Evolutionary conservation across 2,888 invertebrate genomes (phyloP), one percentile per base, ranked within the genome.

Genomic region (Quadriops clusia): DNA sequence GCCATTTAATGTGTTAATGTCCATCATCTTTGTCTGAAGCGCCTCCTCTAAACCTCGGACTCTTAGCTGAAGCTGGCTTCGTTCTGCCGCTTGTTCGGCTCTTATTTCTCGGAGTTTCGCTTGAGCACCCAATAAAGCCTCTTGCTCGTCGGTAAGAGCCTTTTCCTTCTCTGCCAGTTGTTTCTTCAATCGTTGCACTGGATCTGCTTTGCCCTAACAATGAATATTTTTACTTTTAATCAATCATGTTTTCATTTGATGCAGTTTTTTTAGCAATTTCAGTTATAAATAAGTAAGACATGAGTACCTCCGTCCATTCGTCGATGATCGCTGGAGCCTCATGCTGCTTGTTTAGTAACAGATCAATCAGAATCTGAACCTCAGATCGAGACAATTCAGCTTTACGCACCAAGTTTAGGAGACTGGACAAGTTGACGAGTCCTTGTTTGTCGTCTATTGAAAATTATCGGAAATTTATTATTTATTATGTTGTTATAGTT

Each of bases 131-230:
- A 73, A 68, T 2, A 80, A 74, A 0, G 81, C 76, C 47, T 83
- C 79, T 40, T 79, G 72, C 50, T 84, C 81, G 39, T 83, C 83
- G 3, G 68, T 58, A 3, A 86, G 58, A 2, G 75, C 71, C 45
- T 81, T 81, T 45, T 87, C 89, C 50, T 84, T 86, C 43, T 91
- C 90, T 12, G 83, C 81, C 15, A 93, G 63, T 57, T 91, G 89
- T 46, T 85, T 89, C 58, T 84, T 86, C 44, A 91, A 55, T 50
- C 84, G 82, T 44, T 83, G 80, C 39, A 87, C 73, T 2, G 87
- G 84, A 57, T 91, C 90, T 27, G 81, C 76, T 28, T 80, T 77
- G 22, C 82, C 82, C 74, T 79, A 51, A 13, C 46, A n/a, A 17
- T 23, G 5, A 5, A 7, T 13, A 11, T 11, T 4, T 22, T 4